phyloP scores from a whole-genome alignment of 2,113 vertebrate species.

The Gasterosteus nipponicus region DNA sequence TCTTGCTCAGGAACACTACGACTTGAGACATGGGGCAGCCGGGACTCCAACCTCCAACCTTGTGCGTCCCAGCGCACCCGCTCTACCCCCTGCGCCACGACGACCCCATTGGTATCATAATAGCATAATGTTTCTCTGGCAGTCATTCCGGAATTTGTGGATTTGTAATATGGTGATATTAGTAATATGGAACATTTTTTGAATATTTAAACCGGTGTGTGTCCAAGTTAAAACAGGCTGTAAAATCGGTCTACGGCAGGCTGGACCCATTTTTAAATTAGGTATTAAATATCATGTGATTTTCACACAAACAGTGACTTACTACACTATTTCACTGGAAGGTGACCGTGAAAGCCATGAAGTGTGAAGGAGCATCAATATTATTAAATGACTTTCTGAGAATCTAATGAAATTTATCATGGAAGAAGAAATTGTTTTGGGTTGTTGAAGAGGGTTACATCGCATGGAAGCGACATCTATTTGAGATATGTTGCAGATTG shows the following conservation, averaged over 20 bases:
- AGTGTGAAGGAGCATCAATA: background rate
- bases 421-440: background rate
- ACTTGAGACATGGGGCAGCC: no score
- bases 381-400: background rate
- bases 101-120: background rate
- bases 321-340: background rate
- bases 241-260: background rate
- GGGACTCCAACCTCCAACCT: no score
- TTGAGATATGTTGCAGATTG: background rate
- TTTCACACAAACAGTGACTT: background rate
- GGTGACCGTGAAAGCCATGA: constrained; percentile 4
- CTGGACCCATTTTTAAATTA: background rate
- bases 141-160: background rate
- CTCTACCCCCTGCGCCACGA: no score
- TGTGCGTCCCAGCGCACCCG: no score
- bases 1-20: no score
- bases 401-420: background rate
- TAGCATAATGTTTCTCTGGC: background rate
- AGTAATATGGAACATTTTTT: no score
- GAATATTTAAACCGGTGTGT: background rate
- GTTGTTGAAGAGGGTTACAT: background rate
- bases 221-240: background rate
- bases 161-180: background rate
- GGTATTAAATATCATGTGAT: background rate
- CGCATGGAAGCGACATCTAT: background rate